phyloP scores from a whole-genome alignment of 2,797 vertebrate genomes.

The Enteromius treurensis region DNA sequence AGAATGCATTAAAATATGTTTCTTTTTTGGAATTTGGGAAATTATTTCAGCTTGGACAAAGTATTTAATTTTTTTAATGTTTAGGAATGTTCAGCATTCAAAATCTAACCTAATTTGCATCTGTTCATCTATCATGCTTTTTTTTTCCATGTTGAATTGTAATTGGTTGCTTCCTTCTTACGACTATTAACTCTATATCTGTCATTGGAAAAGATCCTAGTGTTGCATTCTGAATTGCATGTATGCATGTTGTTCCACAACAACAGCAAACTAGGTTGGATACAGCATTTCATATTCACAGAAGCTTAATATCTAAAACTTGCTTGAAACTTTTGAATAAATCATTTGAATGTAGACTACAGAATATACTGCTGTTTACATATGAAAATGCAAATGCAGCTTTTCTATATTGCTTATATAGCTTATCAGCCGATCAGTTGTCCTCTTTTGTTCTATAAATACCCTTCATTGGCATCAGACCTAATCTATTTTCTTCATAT shows the following conservation, averaged over 20 bases:
- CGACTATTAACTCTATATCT: background rate
- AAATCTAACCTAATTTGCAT: background rate
- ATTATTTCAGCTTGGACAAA: no score
- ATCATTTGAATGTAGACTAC: no score
- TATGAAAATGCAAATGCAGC: background rate
- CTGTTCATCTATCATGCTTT: background rate
- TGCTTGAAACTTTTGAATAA: background rate
- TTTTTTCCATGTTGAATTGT: background rate
- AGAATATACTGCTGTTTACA: background rate
- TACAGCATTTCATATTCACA: background rate
- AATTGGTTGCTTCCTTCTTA: background rate
- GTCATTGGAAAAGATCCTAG: background rate
- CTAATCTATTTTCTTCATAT: background rate
- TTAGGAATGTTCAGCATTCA: background rate
- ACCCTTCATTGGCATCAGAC: slow-evolving; percentile 1
- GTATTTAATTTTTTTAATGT: no score
- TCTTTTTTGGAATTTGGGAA: no score
- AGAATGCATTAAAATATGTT: no score
- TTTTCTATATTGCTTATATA: background rate
- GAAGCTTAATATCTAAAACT: background rate
- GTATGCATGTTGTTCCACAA: background rate
- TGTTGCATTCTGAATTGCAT: background rate
- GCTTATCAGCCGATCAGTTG: background rate
- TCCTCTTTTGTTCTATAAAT: slow-evolving; percentile 4
- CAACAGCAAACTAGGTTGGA: background rate